These are phyloP conservation scores for Drosophila ananassae DNA, from an alignment of 1,140 invertebrate genomes.

Conservation along the genomic window DNA sequence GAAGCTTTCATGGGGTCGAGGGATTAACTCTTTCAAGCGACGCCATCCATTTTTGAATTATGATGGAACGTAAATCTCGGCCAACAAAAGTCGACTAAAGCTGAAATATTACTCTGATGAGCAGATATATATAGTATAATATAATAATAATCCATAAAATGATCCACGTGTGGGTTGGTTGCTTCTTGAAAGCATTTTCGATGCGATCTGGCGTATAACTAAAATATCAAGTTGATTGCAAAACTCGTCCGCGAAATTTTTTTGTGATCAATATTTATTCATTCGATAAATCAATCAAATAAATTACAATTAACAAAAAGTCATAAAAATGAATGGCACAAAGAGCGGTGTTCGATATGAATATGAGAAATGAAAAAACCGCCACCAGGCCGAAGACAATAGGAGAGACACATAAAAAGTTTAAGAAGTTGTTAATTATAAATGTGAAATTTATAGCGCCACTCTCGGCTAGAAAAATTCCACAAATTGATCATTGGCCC, in stretches of 20 bases:
- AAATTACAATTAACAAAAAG: constrained; percentile 80
- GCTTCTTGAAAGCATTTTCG: constrained; percentile 27
- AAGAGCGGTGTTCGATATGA: constrained; percentile 19
- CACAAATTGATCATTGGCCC: constrained; percentile 64
- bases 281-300: constrained; percentile 80
- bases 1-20: constrained; percentile 56
- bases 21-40: constrained; percentile 58
- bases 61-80: constrained; percentile 56
- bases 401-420: constrained; percentile 27
- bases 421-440: constrained; percentile 64
- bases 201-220: constrained; percentile 27
- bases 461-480: constrained; percentile 51
- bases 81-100: constrained; percentile 44
- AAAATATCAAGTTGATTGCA: constrained; percentile 53
- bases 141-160: constrained; percentile 37
- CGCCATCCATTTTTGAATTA: constrained; percentile 64
- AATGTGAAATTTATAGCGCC: constrained; percentile 73
- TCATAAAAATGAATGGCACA: constrained; percentile 68
- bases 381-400: constrained; percentile 23
- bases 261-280: constrained; percentile 66
- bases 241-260: constrained; percentile 59
- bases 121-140: constrained; percentile 15
- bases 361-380: constrained; percentile 35
- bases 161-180: constrained; percentile 25
- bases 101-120: constrained; percentile 65